Conservation (phyloP, 1,140 invertebrate genomes). For the Sinella curviseta region DNA sequence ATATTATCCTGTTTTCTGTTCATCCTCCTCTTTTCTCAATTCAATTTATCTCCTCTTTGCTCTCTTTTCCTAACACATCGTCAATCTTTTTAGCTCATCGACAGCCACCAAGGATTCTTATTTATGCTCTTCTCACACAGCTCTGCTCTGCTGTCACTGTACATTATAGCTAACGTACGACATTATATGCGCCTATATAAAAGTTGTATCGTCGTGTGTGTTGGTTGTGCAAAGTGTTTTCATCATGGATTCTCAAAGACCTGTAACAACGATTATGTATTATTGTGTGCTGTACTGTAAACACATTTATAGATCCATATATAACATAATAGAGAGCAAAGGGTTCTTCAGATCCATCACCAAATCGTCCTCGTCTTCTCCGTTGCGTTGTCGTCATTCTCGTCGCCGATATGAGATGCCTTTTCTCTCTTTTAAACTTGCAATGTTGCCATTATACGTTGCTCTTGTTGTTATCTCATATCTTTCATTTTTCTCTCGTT, state of each 20-base stretch:
- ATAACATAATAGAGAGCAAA: not conserved
- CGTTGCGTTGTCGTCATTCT: not conserved
- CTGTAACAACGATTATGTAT: no score
- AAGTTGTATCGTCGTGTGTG: no score
- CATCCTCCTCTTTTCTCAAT: conserved; percentile 34
- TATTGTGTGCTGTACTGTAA: no score
- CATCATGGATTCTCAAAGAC: no score
- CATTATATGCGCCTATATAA: no score
- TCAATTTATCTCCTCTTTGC: conserved; percentile 47
- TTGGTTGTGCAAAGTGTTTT: no score
- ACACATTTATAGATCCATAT: not conserved
- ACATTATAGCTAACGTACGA: no score
- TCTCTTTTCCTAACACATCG: conserved; percentile 46
- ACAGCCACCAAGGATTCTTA: conserved; percentile 20
- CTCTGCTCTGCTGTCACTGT: not conserved
- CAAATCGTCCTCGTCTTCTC: not conserved
- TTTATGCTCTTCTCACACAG: not conserved
- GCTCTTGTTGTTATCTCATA: not conserved
- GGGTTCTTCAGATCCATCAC: conserved; percentile 20
- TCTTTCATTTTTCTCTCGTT: not conserved
- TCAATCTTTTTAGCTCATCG: conserved; percentile 47
- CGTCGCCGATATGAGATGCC: not conserved
- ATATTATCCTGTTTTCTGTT: conserved; percentile 1
- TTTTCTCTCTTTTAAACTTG: not conserved
- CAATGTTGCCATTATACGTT: not conserved